Percentiles rank a stretch among this genome's conserved stretches.
Evolutionary conservation across 2,113 vertebrate species (phyloP).

Genomic region (Chionis minor): DNA sequence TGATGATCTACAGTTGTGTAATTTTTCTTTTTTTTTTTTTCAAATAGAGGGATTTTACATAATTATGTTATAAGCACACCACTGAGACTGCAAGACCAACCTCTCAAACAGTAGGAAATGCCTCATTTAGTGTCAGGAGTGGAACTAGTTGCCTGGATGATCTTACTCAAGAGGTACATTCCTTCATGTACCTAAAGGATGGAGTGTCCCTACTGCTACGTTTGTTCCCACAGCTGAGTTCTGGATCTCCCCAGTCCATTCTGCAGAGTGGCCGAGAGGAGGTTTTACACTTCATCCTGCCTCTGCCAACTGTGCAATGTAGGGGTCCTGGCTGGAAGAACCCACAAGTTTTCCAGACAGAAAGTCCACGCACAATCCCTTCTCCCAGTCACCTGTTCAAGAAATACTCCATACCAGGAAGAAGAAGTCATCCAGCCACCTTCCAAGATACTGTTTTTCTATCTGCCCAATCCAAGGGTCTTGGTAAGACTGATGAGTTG

Average conservation of each 20-base stretch:
- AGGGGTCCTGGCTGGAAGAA: not conserved
- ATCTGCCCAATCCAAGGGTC: conserved; percentile 74
- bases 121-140: not conserved
- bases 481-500: conserved; percentile 54
- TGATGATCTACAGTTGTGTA: fast-evolving
- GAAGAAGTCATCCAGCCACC: conserved; percentile 77
- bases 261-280: not conserved
- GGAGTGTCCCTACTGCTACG: not conserved
- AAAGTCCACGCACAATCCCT: fast-evolving
- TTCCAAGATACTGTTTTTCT: conserved; percentile 62
- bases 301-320: not conserved
- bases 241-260: not conserved
- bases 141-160: not conserved
- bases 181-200: not conserved
- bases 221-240: not conserved
- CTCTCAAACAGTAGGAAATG: not conserved
- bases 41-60: not conserved
- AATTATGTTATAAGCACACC: not conserved
- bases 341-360: not conserved
- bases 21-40: not conserved
- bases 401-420: conserved; percentile 67
- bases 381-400: not conserved
- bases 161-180: not conserved
- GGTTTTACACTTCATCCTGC: not conserved
- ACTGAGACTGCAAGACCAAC: not conserved